A percentile compares a stretch with the other conserved stretches of the same genome.
Evolutionary conservation across 2,888 invertebrate species (phyloP).

Genomic region (Ormyrus pomaceus): DNA sequence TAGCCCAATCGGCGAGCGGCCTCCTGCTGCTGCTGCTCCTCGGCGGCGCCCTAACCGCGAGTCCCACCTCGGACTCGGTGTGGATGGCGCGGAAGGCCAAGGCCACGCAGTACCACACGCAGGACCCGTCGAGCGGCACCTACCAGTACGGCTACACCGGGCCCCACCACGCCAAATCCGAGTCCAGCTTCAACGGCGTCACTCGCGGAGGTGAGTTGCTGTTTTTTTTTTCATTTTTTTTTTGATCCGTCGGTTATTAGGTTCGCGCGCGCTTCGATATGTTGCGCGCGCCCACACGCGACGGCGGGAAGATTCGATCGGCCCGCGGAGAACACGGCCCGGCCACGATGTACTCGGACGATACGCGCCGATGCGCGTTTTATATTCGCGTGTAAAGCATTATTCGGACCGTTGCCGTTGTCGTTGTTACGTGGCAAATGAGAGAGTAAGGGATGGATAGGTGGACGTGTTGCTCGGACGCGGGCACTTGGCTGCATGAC

Average conservation of each 20-base stretch:
- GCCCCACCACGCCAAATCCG: constrained; percentile 81
- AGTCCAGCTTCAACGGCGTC: constrained; percentile 80
- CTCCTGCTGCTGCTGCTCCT: constrained; percentile 8
- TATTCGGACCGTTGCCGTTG: no score
- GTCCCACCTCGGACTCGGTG: neutral
- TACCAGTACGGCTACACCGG: constrained; percentile 81
- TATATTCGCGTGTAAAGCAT: no score
- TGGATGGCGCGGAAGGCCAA: constrained; percentile 26
- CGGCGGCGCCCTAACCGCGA: constrained; percentile 41
- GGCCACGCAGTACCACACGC: constrained; percentile 77
- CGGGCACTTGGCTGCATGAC: no score
- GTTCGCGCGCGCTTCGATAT: neutral
- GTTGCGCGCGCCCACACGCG: neutral
- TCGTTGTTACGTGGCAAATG: no score
- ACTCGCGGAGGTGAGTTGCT: constrained; percentile 77
- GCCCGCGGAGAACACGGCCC: no score
- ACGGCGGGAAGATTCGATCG: no score
- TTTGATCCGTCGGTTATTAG: neutral
- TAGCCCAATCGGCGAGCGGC: no score
- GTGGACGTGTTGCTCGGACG: no score
- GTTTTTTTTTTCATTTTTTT: neutral
- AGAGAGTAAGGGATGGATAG: no score
- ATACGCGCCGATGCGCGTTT: no score
- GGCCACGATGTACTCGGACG: no score
- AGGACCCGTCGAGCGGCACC: constrained; percentile 77